These are phyloP conservation scores for Vireo griseus DNA, from an alignment of 2,797 vertebrate genomes.

Conservation along the genomic window DNA sequence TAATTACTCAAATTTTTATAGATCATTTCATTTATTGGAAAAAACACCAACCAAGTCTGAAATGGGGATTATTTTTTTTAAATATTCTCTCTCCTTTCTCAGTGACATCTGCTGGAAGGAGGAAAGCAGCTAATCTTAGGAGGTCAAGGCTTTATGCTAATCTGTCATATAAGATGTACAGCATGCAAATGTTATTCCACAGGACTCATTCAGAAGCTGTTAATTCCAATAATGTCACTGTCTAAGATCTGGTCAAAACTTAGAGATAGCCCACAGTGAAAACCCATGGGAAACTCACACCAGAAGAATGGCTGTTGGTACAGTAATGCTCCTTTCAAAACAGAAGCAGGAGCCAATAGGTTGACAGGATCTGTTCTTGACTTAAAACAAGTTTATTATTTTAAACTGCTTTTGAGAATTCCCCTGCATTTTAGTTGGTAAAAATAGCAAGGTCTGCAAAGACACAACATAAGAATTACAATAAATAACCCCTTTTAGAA, in stretches of 20 bases:
- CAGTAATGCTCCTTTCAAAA: constrained; percentile 29
- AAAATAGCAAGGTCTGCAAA: constrained; percentile 43
- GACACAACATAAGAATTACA: constrained; percentile 17
- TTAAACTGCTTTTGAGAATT: constrained; percentile 42
- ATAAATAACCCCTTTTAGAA: constrained; percentile 14
- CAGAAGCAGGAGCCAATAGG: constrained; percentile 22
- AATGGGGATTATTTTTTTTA: not conserved
- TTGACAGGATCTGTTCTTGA: constrained; percentile 28
- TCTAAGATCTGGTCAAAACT: not conserved
- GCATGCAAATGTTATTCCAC: not conserved
- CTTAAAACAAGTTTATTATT: constrained; percentile 53
- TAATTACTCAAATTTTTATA: constrained; percentile 33
- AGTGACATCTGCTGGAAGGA: not conserved
- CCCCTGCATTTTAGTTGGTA: not conserved
- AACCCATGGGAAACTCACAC: constrained; percentile 23
- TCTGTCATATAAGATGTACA: not conserved
- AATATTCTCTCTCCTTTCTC: not conserved
- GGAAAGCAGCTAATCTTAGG: not conserved
- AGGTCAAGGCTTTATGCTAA: not conserved
- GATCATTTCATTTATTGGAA: not conserved
- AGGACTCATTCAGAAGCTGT: not conserved
- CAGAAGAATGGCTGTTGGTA: not conserved
- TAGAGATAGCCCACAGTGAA: not conserved
- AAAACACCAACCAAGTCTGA: constrained; percentile 2
- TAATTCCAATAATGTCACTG: not conserved